phyloP scores from a whole-genome alignment of 2,797 vertebrate genomes.

The Nyctibius grandis region DNA sequence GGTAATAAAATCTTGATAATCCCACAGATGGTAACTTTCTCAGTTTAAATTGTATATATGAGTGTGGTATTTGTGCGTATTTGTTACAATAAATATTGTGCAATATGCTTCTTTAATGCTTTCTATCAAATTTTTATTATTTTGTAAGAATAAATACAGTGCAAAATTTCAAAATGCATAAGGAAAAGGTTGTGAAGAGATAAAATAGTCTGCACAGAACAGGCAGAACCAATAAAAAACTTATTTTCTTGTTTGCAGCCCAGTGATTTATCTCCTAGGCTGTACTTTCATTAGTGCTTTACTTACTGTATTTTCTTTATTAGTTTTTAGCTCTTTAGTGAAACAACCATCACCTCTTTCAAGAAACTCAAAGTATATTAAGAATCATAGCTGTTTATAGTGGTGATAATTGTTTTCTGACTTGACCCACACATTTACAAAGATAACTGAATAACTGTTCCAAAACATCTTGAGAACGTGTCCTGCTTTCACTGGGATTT shows the following conservation, averaged over 20 bases:
- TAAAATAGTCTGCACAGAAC: neutral
- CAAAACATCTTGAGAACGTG: neutral
- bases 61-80: neutral
- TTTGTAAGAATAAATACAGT: neutral
- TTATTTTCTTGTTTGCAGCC: neutral
- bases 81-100: neutral
- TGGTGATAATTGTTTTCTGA: neutral
- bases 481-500: too few species aligned
- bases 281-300: neutral
- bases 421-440: neutral
- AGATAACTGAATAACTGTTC: neutral
- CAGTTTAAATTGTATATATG: neutral
- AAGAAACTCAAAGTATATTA: neutral
- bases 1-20: neutral
- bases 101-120: neutral
- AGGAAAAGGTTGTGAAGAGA: neutral
- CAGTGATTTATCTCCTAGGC: neutral
- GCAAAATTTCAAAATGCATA: neutral
- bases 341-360: neutral
- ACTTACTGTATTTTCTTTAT: neutral
- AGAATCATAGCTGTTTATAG: neutral
- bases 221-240: neutral
- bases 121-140: neutral
- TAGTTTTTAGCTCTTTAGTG: neutral
- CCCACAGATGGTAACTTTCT: neutral